These are phyloP conservation scores for Pyxicephalus adspersus DNA, from an alignment of 2,113 vertebrate genomes.

Conservation along the genomic window DNA sequence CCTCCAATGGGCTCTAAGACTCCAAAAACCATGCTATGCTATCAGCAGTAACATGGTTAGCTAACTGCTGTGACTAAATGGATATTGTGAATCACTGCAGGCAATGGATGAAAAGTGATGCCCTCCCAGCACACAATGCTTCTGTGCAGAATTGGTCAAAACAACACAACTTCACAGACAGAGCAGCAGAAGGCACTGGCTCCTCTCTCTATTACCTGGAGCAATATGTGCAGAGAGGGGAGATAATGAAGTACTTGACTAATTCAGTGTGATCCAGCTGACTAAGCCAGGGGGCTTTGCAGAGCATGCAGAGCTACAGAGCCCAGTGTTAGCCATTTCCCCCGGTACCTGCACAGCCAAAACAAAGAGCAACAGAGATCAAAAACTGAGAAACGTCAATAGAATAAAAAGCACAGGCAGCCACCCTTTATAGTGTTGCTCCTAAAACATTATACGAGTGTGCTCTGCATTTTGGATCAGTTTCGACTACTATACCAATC, in stretches of 20 bases:
- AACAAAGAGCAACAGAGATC: conserved; percentile 78
- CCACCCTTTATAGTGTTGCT: background rate
- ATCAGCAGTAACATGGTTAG: conserved; percentile 76
- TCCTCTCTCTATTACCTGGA: conserved; percentile 86
- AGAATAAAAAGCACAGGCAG: conserved; percentile 50
- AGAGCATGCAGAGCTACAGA: conserved; percentile 71
- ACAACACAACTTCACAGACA: conserved; percentile 83
- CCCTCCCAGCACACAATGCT: conserved; percentile 70
- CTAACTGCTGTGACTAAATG: conserved; percentile 75
- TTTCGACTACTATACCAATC: background rate
- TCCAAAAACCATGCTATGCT: conserved; percentile 67
- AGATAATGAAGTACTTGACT: conserved; percentile 89
- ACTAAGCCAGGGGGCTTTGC: conserved; percentile 88
- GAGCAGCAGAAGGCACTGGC: conserved; percentile 81
- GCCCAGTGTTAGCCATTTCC: conserved; percentile 75
- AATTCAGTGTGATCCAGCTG: conserved; percentile 93
- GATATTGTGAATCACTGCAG: conserved; percentile 72
- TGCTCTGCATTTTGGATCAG: background rate
- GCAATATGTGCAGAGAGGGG: conserved; percentile 84
- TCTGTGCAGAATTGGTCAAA: conserved; percentile 72
- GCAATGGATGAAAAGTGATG: conserved; percentile 76
- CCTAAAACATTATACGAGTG: conserved; percentile 44
- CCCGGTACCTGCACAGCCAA: conserved; percentile 76
- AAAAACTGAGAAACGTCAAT: conserved; percentile 75
- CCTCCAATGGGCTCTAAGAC: conserved; percentile 71